Conservation (phyloP, 2,113 vertebrate species). For the Okapia johnstoni region DNA sequence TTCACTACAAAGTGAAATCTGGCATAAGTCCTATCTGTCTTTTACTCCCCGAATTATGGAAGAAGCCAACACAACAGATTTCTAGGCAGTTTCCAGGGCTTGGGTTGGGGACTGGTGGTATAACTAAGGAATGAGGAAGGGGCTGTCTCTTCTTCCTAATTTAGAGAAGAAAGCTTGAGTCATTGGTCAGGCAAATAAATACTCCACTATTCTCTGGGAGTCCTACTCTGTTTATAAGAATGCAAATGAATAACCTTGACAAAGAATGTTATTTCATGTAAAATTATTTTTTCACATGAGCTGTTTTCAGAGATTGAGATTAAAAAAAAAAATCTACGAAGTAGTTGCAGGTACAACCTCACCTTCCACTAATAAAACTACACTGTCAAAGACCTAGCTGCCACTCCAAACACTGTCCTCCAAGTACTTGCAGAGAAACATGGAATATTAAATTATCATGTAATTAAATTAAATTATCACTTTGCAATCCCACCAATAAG, state of each 20-base stretch:
- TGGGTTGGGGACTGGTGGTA: conserved; percentile 47
- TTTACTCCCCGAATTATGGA: conserved; percentile 69
- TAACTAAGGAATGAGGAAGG: conserved; percentile 24
- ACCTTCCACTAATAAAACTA: not conserved
- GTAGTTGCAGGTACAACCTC: not conserved
- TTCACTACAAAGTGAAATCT: conserved; percentile 77
- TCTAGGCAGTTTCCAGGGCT: conserved; percentile 67
- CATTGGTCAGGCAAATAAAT: conserved; percentile 20
- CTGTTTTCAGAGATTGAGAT: conserved; percentile 37
- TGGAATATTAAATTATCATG: conserved; percentile 51
- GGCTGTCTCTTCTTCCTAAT: conserved; percentile 17
- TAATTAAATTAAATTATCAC: conserved; percentile 67
- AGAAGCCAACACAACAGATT: conserved; percentile 75
- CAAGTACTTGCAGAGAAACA: conserved; percentile 9
- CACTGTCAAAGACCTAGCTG: not conserved
- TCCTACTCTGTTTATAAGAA: conserved; percentile 26
- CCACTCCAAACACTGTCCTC: not conserved
- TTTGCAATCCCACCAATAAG: conserved; percentile 47
- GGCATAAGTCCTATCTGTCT: conserved; percentile 75
- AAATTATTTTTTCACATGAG: not conserved
- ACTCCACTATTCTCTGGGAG: conserved; percentile 8
- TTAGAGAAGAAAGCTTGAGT: conserved; percentile 38
- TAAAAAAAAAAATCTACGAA: not conserved
- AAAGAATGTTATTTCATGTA: conserved; percentile 38
- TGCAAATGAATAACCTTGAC: conserved; percentile 30